phyloP scores from a whole-genome alignment of 2,888 invertebrate genomes.

The Bedellia somnulentella region DNA sequence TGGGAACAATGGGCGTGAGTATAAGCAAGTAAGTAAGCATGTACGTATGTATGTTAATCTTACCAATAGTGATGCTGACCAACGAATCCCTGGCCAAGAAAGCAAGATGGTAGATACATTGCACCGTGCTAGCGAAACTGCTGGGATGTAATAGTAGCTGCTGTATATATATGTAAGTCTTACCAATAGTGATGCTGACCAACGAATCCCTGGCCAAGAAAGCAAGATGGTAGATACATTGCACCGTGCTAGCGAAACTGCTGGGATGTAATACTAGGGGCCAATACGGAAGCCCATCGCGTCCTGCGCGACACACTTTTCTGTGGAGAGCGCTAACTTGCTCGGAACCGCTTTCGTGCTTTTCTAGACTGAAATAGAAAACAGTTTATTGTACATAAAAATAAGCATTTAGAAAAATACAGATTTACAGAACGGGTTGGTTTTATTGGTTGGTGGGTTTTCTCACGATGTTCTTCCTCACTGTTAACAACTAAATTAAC shows the following conservation, averaged over 20 bases:
- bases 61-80: no score
- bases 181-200: no score
- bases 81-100: conserved; percentile 63
- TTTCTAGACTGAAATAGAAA: conserved; percentile 27
- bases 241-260: conserved; percentile 62
- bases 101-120: conserved; percentile 67
- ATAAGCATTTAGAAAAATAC: not conserved
- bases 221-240: conserved; percentile 67
- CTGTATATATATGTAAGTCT: no score
- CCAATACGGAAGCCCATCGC: conserved; percentile 58
- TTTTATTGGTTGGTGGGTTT: no score
- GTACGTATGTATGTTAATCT: no score
- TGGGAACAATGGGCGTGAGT: no score
- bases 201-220: conserved; percentile 63
- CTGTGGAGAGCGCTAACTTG: conserved; percentile 53
- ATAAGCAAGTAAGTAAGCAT: no score
- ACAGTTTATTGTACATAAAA: not conserved
- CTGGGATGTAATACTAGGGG: conserved; percentile 60
- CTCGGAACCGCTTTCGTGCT: conserved; percentile 57
- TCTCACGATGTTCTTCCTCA: no score
- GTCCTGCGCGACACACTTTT: conserved; percentile 26
- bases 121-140: conserved; percentile 62
- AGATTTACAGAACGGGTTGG: no score
- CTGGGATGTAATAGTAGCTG: conserved; percentile 60
- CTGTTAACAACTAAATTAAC: no score